Evolutionary conservation across 2,888 invertebrate genomes (phyloP), one percentile per base, ranked within the genome.

Genomic region (Drosophila mettleri): DNA sequence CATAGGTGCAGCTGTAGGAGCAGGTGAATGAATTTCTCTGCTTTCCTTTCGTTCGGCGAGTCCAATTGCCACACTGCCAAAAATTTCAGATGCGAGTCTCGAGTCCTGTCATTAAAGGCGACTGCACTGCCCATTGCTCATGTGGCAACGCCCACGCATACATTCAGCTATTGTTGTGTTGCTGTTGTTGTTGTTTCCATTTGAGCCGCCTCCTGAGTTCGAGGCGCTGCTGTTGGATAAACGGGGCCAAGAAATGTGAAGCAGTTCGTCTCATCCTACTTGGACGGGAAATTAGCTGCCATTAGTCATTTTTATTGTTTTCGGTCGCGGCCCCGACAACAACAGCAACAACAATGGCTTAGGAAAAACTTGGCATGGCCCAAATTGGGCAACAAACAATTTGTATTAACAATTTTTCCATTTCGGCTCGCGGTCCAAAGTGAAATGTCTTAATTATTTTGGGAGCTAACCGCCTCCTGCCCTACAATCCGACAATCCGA

Each of bases 281-380:
- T 72, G 63, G 82, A 83, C 85, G 86, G 87, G 88, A 88, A 88
- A 88, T 88, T 88, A 88, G 85, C 72, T 88, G 80, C 87, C 87
- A 88, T 88, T 88, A 88, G 87, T 88, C 88, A 88, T 88, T 88
- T 88, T 88, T 88, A 88, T 88, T 88, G 86, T 86, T 88, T 86
- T 86, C 82, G 86, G 82, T 85, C 64, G 78, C 73, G 76, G 80
- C 73, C 78, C 79, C 74, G 64, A 71, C 59, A 60, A 38, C 54
- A 36, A 38, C 48, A 55, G 22, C 33, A 18, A 60, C 41, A 67
- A 64, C 65, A 74, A 66, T 65, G 16, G 58, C 43, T 29, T 36
- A 16, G 67, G 71, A 65, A 74, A 67, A 76, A 67, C 74, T 66
- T 63, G 61, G 61, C 55, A 60, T 34, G 58, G 48, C 69, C 74